Evolutionary conservation across 2,797 vertebrate genomes (phyloP).

Genomic region (Limosa lapponica): DNA sequence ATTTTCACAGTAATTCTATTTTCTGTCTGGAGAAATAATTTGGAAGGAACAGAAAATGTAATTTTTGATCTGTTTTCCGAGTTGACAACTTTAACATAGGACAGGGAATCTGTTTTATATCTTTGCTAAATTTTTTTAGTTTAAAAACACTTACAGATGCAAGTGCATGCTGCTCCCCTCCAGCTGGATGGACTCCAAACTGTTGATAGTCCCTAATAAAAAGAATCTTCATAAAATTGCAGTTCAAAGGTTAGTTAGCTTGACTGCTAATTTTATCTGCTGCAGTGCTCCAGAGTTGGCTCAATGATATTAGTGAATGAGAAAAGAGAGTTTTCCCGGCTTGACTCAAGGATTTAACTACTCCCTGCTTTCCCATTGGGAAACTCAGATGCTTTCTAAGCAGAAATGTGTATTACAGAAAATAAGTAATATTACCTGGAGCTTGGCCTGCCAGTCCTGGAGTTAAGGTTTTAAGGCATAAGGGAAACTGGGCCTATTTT

Average conservation of each 20-base stretch:
- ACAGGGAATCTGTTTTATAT: slow-evolving; percentile 12
- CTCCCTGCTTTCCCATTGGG: not conserved
- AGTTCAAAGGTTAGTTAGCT: not conserved
- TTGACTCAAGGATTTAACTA: not conserved
- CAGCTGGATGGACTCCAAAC: not conserved
- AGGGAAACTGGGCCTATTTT: not conserved
- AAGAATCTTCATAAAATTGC: not conserved
- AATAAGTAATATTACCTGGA: not conserved
- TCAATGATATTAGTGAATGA: not conserved
- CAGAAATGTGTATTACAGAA: not conserved
- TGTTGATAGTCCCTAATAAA: not conserved
- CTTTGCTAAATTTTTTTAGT: not conserved
- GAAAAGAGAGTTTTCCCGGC: not conserved
- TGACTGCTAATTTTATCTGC: not conserved
- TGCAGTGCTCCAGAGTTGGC: not conserved
- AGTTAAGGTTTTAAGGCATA: not conserved
- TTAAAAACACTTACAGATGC: not conserved
- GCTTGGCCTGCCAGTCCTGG: not conserved
- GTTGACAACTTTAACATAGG: not conserved
- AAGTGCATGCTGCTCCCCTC: not conserved
- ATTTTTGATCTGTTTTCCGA: not conserved
- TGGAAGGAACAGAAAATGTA: not conserved
- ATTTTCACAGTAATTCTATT: not conserved
- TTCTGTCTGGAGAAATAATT: not conserved
- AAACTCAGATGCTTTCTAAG: not conserved